Evolutionary conservation across 2,797 vertebrate genomes (phyloP), one percentile per base, ranked within the genome.

Genomic region (Moxostoma hubbsi): DNA sequence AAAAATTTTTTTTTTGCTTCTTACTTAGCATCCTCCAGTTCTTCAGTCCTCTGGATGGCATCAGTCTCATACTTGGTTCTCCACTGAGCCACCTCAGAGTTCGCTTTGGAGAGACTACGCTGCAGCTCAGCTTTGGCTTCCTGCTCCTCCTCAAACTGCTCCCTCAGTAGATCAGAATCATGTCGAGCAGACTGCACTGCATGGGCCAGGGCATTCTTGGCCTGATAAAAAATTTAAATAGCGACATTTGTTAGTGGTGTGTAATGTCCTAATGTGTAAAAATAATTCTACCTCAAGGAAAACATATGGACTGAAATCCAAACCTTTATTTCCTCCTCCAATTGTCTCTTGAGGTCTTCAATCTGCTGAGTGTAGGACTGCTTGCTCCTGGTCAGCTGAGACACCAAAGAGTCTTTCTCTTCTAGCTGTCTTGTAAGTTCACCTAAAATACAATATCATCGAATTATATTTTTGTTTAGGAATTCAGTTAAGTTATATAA

Each of bases 141-240:
- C 46, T 83, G 84, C 68, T 90, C 88, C 36, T 90, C 89, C 55
- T 89, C 89, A 85, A 43, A 89, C 81, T 89, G 88, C 72, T 89
- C 88, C 16, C 88, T 85, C 51, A 89, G 81, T 66, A 90, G 82
- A 43, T 90, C 89, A 55, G 83, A 46, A 51, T 90, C 89, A 59
- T 90, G 89, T 61, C 88, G 89, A 76, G 88, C 73, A 49, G 89
- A 86, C 59, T 90, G 88, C 53, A 88, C 83, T 65, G 86, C 88
- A 80, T 90, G 87, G 9, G 88, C 89, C 66, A 90, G 78, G 7
- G 88, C 88, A 62, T 87, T 89, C 83, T 90, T 90, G 5, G 89
- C 89, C 89, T 90, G 72, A 7, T 54, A 53, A 51, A 36, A 15
- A 58, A 49, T 51, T 15, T n/a, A 36, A 36, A 43, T 6, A 12